phyloP scores from a whole-genome alignment of 2,888 invertebrate species.

The Chaetogeoica ovagalla region DNA sequence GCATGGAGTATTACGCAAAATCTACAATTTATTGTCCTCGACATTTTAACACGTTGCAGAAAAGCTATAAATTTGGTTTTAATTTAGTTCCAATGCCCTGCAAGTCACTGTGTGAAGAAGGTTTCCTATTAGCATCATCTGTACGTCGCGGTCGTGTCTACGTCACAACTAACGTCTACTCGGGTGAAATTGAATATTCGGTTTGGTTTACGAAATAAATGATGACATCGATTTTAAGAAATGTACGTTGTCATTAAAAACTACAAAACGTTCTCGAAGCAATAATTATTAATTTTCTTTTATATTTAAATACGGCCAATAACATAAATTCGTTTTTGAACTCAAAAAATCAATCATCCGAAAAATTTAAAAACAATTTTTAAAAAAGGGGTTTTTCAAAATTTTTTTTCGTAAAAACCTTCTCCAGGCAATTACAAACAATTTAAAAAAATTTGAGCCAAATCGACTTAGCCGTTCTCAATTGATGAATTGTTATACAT shows the following conservation, averaged over 20 bases:
- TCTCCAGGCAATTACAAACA: background rate
- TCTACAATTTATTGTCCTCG: background rate
- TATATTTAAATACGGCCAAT: no score
- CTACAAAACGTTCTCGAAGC: no score
- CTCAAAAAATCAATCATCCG: background rate
- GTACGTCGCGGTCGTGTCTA: background rate
- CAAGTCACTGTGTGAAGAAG: constrained; percentile 9
- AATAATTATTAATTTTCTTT: no score
- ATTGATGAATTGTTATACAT: background rate
- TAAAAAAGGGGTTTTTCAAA: background rate
- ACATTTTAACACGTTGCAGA: background rate
- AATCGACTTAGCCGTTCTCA: constrained; percentile 1
- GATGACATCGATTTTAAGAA: constrained; percentile 1
- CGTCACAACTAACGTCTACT: constrained; percentile 1
- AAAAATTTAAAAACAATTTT: background rate
- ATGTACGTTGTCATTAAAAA: background rate
- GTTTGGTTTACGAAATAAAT: background rate
- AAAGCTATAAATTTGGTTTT: constrained; percentile 14
- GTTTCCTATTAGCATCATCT: constrained; percentile 2
- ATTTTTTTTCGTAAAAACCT: background rate
- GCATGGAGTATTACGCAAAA: background rate
- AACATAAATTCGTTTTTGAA: background rate
- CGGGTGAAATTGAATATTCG: background rate
- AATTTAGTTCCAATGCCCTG: background rate
- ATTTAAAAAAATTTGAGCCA: background rate